A percentile compares a stretch with the other conserved stretches of the same genome.
Conservation (phyloP, 2,113 vertebrate genomes). For the Pelusios castaneus region DNA sequence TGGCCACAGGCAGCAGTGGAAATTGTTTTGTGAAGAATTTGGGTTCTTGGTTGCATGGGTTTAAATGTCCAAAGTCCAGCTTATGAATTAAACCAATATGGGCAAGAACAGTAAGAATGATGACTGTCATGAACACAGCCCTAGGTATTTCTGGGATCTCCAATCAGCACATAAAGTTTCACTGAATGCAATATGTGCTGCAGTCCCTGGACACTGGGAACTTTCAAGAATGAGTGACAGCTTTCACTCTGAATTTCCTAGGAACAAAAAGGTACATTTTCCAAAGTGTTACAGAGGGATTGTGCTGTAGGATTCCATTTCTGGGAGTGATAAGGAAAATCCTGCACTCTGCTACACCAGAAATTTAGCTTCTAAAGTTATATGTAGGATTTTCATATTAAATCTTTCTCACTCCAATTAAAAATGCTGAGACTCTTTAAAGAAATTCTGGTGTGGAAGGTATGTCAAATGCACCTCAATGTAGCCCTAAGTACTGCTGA, state of each 20-base stretch:
- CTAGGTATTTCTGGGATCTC: not conserved
- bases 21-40: not conserved
- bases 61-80: conserved; percentile 7
- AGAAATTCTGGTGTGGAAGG: not conserved
- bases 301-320: not conserved
- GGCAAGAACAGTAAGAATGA: not conserved
- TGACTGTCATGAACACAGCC: not conserved
- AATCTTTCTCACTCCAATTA: not conserved
- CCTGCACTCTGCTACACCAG: not conserved
- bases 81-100: not conserved
- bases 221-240: not conserved
- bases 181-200: not conserved
- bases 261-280: not conserved
- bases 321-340: not conserved
- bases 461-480: not conserved
- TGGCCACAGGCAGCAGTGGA: not conserved
- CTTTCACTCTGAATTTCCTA: not conserved
- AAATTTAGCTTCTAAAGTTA: not conserved
- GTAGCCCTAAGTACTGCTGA: not conserved
- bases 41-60: not conserved
- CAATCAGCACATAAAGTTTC: conserved; percentile 4
- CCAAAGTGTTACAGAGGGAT: not conserved
- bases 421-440: not conserved
- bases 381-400: not conserved
- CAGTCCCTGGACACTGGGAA: not conserved